A percentile compares a stretch with the other conserved stretches of the same genome.
Evolutionary conservation across 2,113 vertebrate species (phyloP).

Genomic region (Uria aalge): DNA sequence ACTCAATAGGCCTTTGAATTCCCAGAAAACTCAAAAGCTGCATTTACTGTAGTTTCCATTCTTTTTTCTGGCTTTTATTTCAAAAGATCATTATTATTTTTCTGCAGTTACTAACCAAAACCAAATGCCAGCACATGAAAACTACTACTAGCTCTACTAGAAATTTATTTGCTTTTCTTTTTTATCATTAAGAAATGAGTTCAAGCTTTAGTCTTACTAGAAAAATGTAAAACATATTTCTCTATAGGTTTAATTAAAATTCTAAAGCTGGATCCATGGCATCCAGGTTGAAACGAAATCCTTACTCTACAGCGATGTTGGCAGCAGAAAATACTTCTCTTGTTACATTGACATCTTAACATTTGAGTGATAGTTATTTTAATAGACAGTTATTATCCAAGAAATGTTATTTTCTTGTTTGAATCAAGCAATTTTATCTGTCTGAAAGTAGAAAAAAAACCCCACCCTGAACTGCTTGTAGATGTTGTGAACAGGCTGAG

Average conservation of each 20-base stretch:
- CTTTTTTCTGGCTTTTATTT: not conserved
- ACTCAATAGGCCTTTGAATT: not conserved
- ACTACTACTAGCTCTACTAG: not conserved
- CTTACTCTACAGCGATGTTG: not conserved
- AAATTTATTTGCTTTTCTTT: not conserved
- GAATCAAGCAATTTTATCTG: not conserved
- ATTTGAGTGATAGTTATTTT: not conserved
- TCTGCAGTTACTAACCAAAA: slow-evolving; percentile 32
- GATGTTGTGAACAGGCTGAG: not conserved
- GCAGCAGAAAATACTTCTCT: not conserved
- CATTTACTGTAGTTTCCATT: slow-evolving; percentile 13
- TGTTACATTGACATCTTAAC: not conserved
- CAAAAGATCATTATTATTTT: not conserved
- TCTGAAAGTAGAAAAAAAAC: not conserved
- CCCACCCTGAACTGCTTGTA: not conserved
- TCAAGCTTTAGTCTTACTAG: slow-evolving; percentile 21
- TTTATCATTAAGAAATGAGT: slow-evolving; percentile 15
- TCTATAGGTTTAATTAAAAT: slow-evolving; percentile 20
- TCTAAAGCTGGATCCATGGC: not conserved
- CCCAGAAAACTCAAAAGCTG: slow-evolving; percentile 38
- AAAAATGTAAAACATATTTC: slow-evolving; percentile 13
- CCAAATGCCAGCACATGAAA: not conserved
- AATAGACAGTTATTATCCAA: not conserved
- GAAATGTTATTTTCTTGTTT: not conserved
- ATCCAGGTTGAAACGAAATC: not conserved